A percentile compares a stretch with the other conserved stretches of the same genome.
phyloP scores from a whole-genome alignment of 2,888 invertebrate genomes.

The Agriopis aurantiaria region DNA sequence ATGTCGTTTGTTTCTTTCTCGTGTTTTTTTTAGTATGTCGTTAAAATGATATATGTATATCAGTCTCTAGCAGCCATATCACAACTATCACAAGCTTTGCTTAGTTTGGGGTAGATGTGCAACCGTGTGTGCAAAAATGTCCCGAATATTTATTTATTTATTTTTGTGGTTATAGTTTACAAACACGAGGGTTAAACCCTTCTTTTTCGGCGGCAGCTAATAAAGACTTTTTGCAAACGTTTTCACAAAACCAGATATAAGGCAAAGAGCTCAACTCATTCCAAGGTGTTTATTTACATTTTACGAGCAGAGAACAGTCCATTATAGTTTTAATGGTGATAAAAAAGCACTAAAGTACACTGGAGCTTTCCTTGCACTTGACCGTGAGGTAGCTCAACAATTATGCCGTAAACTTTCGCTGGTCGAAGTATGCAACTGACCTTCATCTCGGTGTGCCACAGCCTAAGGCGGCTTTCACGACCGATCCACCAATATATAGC shows the following conservation, averaged over 20 bases:
- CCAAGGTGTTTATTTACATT: conserved; percentile 39
- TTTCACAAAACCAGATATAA: conserved; percentile 16
- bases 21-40: too few species aligned
- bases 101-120: too few species aligned
- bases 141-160: too few species aligned
- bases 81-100: too few species aligned
- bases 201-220: too few species aligned
- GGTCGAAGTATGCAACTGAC: conserved; percentile 64
- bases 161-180: too few species aligned
- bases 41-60: too few species aligned
- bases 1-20: too few species aligned
- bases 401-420: conserved; percentile 79
- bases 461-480: conserved; percentile 76
- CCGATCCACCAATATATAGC: conserved; percentile 47
- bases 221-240: not conserved
- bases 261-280: conserved; percentile 24
- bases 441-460: conserved; percentile 67
- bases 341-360: conserved; percentile 43
- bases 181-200: too few species aligned
- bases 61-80: too few species aligned
- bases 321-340: conserved; percentile 38
- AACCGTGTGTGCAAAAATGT: too few species aligned
- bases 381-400: conserved; percentile 61
- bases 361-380: conserved; percentile 71
- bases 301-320: conserved; percentile 42